phyloP scores from a whole-genome alignment of 1,140 invertebrate species.

The Zaprionus lachaisei region DNA sequence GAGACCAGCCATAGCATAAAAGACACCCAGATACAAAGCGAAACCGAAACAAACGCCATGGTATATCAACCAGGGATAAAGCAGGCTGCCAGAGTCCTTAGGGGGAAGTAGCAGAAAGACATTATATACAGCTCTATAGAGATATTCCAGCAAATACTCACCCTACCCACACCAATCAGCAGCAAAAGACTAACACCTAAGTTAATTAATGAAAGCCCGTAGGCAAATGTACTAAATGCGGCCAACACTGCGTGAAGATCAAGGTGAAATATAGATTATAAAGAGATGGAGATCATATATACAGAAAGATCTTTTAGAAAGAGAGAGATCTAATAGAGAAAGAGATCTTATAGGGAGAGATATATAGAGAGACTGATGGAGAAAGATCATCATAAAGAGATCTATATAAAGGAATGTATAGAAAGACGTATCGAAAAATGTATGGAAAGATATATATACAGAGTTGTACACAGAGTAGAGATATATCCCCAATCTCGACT shows the following conservation, averaged over 20 bases:
- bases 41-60: constrained; percentile 70
- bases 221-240: constrained; percentile 64
- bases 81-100: constrained; percentile 58
- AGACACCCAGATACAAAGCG: constrained; percentile 63
- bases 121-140: background rate
- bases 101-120: background rate
- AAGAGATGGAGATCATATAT: too few species aligned
- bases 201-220: constrained; percentile 74
- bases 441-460: too few species aligned
- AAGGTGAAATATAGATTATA: background rate
- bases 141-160: constrained; percentile 26
- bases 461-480: too few species aligned
- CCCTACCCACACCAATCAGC: constrained; percentile 69
- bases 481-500: constrained; percentile 16
- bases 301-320: too few species aligned
- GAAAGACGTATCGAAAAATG: too few species aligned
- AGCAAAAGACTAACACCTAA: constrained; percentile 63
- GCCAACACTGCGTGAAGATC: constrained; percentile 47
- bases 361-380: too few species aligned
- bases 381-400: too few species aligned
- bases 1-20: constrained; percentile 64
- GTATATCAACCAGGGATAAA: constrained; percentile 78
- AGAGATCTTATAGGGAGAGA: too few species aligned
- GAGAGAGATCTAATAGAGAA: too few species aligned
- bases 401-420: background rate